Evolutionary conservation across 2,113 vertebrate genomes (phyloP).

Genomic region (Podiceps cristatus): DNA sequence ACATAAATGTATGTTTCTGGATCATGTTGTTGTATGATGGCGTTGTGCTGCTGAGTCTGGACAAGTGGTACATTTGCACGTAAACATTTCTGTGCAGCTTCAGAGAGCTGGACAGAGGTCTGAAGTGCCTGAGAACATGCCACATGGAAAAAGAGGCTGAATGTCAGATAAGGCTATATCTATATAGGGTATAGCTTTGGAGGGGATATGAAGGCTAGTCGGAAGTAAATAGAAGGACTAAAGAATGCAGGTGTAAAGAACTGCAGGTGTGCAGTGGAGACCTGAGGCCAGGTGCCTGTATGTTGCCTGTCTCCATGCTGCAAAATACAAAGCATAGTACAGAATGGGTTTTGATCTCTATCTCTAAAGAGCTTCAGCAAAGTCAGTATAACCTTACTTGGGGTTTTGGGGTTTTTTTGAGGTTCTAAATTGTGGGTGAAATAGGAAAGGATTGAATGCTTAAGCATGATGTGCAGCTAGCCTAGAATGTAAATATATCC

Average conservation of each 20-base stretch:
- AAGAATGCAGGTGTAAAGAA: not conserved
- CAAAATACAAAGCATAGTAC: not conserved
- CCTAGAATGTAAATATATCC: not conserved
- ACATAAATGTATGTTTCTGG: fast-evolving
- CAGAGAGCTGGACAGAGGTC: not conserved
- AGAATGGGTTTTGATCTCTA: not conserved
- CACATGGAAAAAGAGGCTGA: not conserved
- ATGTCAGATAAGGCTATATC: not conserved
- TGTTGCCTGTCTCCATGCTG: not conserved
- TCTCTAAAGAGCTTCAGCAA: not conserved
- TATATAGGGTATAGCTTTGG: not conserved
- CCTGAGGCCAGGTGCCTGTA: not conserved
- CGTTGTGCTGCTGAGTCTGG: not conserved
- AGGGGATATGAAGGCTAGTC: not conserved
- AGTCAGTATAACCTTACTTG: not conserved
- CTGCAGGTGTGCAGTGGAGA: not conserved
- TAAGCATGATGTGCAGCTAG: not conserved
- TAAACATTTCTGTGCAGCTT: not conserved
- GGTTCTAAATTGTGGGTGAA: not conserved
- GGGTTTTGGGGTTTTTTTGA: not conserved
- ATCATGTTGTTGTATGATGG: not conserved
- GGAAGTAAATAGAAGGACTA: not conserved
- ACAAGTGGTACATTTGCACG: not conserved
- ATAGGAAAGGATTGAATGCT: not conserved
- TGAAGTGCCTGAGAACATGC: not conserved